Evolutionary conservation across 2,113 vertebrate genomes (phyloP), one percentile per base, ranked within the genome.

Genomic region (Todiramphus saurophagus): DNA sequence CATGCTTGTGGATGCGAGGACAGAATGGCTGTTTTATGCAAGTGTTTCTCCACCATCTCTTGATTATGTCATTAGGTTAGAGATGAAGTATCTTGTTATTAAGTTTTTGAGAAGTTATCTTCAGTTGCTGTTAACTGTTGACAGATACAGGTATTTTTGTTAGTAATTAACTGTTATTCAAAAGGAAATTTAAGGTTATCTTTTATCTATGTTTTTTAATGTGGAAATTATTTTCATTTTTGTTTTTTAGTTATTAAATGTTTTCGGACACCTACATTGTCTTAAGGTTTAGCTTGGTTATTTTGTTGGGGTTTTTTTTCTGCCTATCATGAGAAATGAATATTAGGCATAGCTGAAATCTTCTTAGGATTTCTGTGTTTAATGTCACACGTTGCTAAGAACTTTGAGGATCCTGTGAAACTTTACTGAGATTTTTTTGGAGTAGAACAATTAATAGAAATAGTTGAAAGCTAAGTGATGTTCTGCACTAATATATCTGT

Each of bases 1-100:
- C 60, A 50, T 0, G 0, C 16, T 75, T 64, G n/a, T 0, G 17
- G 21, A 17, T 43, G 85, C 43, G 58, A 44, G 66, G 51, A 56
- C 48, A 63, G 68, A 82, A 63, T 9, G 15, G 48, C 44, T 88
- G 48, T 5, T 72, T 72, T 59, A 46, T 63, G 43, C 10, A 19
- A 59, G 43, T 13, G 8, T 72, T 92, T 63, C 35, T 84, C 35
- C 39, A 33, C 66, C 37, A n/a, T 64, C 53, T 63, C 51, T 59
- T 67, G n/a, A 55, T 90, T 72, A 50, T 48, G 13, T 56, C 25
- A 13, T 56, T 60, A 72, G 21, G 11, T 59, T 87, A 73, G 43
- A 60, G 30, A 48, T 64, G 11, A 83, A 73, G 10, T 56, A 14
- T 27, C 39, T 80, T 83, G 30, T 53, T 51, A 76, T 73, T 86